Conservation (phyloP, 1,140 invertebrate species). For the Anagrus nilaparvatae region DNA sequence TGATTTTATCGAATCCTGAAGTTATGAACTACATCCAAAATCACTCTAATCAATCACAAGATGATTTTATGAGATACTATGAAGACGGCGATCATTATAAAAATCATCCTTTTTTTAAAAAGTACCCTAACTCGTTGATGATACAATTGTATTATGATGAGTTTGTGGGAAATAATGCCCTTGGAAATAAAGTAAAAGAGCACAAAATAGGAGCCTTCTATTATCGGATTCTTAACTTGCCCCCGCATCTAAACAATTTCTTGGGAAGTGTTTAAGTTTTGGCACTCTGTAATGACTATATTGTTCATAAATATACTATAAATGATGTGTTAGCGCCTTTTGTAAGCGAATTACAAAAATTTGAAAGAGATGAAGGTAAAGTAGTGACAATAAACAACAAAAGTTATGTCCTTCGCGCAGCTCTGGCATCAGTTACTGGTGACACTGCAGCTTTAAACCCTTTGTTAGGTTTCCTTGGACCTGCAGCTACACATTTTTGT, state of each 20-base stretch:
- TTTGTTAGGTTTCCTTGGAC: conserved; percentile 2
- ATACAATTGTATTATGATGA: conserved; percentile 19
- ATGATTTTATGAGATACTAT: too few species aligned
- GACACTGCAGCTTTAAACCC: conserved; percentile 2
- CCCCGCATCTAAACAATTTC: conserved; percentile 8
- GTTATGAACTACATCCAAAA: too few species aligned
- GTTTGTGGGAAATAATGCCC: conserved; percentile 14
- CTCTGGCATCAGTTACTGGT: background rate
- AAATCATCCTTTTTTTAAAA: conserved; percentile 13
- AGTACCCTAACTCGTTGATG: conserved; percentile 14
- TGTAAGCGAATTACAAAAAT: background rate
- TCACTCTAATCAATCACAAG: too few species aligned
- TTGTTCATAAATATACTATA: conserved; percentile 8
- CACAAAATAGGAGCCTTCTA: conserved; percentile 18
- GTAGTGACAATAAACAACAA: background rate
- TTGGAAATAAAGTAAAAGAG: conserved; percentile 15
- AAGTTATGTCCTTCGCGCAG: background rate
- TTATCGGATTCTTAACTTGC: conserved; percentile 17
- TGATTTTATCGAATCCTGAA: too few species aligned
- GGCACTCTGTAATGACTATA: background rate
- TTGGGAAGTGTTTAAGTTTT: conserved; percentile 4
- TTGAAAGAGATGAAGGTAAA: conserved; percentile 1
- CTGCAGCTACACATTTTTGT: conserved; percentile 7
- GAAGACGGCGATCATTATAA: conserved; percentile 15
- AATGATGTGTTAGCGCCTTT: background rate